These are phyloP conservation scores for Nemoura dubitans DNA, from an alignment of 2,888 invertebrate genomes.

Conservation along the genomic window DNA sequence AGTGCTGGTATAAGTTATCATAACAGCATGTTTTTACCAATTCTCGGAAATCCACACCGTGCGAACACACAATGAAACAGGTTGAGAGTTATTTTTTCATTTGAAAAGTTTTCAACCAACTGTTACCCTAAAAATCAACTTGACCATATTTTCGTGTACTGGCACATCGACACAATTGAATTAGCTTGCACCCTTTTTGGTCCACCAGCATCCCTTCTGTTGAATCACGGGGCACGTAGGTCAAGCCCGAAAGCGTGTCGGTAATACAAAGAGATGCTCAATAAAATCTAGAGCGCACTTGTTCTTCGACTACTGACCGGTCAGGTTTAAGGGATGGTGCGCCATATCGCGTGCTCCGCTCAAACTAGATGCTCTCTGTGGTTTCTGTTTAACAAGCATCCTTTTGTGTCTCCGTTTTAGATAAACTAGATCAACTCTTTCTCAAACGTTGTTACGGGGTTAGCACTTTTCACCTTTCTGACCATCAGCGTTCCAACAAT, in stretches of 20 bases:
- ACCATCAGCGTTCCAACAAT: not conserved
- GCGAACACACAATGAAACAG: conserved; percentile 13
- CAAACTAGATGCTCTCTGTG: not conserved
- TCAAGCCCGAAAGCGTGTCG: not conserved
- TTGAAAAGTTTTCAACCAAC: not conserved
- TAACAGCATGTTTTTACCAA: conserved; percentile 22
- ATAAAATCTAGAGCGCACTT: not conserved
- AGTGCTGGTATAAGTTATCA: conserved; percentile 21
- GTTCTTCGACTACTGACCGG: not conserved
- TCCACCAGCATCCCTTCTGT: conserved; percentile 28
- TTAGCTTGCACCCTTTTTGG: not conserved
- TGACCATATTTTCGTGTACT: not conserved
- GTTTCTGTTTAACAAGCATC: conserved; percentile 9
- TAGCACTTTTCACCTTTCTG: not conserved
- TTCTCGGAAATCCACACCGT: conserved; percentile 28
- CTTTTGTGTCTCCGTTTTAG: not conserved
- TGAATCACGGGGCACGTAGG: not conserved
- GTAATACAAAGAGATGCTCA: not conserved
- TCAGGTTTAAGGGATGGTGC: not conserved
- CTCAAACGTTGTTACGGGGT: not conserved
- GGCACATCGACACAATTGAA: not conserved
- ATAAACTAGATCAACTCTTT: conserved; percentile 36
- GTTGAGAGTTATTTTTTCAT: not conserved
- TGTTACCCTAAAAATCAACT: not conserved
- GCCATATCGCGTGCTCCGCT: not conserved